These are phyloP conservation scores for Seriola aureovittata DNA, from an alignment of 2,113 vertebrate genomes.

Conservation along the genomic window DNA sequence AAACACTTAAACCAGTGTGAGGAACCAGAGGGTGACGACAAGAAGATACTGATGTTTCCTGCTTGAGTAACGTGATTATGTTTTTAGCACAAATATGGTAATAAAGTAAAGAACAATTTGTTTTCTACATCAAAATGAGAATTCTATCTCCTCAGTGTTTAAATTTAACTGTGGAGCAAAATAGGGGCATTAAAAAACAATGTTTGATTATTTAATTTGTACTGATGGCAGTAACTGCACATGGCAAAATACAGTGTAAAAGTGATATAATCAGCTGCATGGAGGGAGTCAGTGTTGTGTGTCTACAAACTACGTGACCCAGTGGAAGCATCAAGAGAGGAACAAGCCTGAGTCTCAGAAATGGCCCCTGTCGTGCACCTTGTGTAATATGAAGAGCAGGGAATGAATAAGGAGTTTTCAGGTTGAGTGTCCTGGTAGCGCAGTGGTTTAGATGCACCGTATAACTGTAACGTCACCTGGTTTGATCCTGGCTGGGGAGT, in stretches of 20 bases:
- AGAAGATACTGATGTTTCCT: background rate
- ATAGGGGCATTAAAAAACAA: background rate
- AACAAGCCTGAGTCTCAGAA: background rate
- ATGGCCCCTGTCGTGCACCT: background rate
- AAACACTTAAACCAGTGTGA: background rate
- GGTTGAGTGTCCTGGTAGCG: background rate
- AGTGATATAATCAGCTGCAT: too few relatives aligned
- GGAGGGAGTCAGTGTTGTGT: background rate
- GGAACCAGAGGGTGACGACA: background rate
- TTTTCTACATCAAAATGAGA: background rate
- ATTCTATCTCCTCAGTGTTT: background rate
- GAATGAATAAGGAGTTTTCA: too few relatives aligned
- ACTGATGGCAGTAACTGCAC: background rate
- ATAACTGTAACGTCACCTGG: background rate
- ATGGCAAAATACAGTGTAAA: background rate
- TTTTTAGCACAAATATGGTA: background rate
- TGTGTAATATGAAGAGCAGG: background rate
- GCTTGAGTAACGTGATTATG: background rate
- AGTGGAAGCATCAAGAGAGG: background rate
- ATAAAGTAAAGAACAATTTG: background rate
- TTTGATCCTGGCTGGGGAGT: too few relatives aligned
- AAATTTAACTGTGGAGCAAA: background rate
- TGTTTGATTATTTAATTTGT: background rate
- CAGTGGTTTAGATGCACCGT: background rate
- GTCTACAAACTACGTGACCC: background rate